Evolutionary conservation across 2,113 vertebrate genomes (phyloP), one percentile per base, ranked within the genome.

Genomic region (Eidolon helvum): DNA sequence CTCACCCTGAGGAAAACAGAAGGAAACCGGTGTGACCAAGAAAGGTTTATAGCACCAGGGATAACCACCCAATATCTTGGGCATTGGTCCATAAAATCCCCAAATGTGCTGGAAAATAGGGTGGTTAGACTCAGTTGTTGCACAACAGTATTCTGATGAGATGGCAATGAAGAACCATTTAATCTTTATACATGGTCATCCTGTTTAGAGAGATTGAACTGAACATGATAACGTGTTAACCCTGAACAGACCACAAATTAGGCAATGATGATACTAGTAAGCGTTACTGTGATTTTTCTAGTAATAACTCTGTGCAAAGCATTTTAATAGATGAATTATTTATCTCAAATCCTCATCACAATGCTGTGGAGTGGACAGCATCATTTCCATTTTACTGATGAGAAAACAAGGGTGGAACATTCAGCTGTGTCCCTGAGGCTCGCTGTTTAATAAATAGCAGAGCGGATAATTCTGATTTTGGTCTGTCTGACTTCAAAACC

Each of bases 281-380:
- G 40, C 16, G 30, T 48, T 92, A 35, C 35, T 68, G 18, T 43
- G 12, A 84, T 71, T 84, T 90, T 95, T 94, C 65, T 94, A 43
- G 45, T 61, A 89, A 75, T 4, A 21, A 2, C 40, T 85, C 16
- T 38, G n/a, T 77, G 50, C 9, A 84, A 63, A 66, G 14, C 53
- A 72, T 75, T 94, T 91, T 66, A 53, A 30, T 55, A 53, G 61
- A 61, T 30, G 59, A 43, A 75, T 87, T 72, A 77, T 57, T 71
- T 82, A 22, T 79, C 68, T 94, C 21, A 12, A 40, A 35, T 45
- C 22, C n/a, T 93, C 9, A 33, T 50, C 10, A 45, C 10, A 6
- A 0, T 19, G 18, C 45, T 59, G 11, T 55, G 9, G 28, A 1
- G 4, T 22, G 18, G 68, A 68, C 33, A 50, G 15, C 19, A 38